Conservation (phyloP, 2,888 invertebrate genomes). For the Prionchulus punctatus region DNA sequence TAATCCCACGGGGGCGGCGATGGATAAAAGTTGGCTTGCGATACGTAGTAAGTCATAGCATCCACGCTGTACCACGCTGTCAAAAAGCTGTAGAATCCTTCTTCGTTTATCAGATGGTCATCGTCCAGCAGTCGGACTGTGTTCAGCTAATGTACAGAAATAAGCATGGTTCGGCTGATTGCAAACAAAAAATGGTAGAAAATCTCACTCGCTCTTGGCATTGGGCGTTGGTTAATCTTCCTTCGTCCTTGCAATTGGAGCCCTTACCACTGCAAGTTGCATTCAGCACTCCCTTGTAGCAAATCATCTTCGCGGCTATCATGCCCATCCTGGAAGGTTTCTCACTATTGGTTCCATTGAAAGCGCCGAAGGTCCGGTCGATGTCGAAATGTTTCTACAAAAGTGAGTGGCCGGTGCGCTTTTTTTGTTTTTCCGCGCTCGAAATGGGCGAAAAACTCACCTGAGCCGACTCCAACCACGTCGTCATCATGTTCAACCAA, state of each 20-base stretch:
- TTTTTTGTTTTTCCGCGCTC: no score
- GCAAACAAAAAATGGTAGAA: background rate
- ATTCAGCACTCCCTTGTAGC: no score
- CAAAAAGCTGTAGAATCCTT: slow-evolving; percentile 90
- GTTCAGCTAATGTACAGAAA: background rate
- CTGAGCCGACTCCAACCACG: background rate
- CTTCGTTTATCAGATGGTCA: slow-evolving; percentile 45
- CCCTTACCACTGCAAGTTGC: background rate
- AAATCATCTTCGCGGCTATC: background rate
- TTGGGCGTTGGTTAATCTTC: no score
- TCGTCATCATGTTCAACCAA: background rate
- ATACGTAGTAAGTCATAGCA: slow-evolving; percentile 71
- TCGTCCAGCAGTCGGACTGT: slow-evolving; percentile 17
- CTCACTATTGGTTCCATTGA: background rate
- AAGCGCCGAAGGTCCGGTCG: background rate
- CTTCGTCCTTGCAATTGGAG: background rate
- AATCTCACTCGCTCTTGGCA: no score
- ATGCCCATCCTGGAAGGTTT: slow-evolving; percentile 1
- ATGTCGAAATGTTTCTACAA: background rate
- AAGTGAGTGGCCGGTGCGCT: no score
- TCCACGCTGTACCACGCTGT: slow-evolving; percentile 94
- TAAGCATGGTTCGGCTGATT: background rate
- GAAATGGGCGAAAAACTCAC: no score
- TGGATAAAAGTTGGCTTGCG: slow-evolving; percentile 68
- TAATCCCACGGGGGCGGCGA: slow-evolving; percentile 50